Base-by-base conservation (phyloP, 2,797 vertebrate species). In the Semaprochilodus insignis region DNA sequence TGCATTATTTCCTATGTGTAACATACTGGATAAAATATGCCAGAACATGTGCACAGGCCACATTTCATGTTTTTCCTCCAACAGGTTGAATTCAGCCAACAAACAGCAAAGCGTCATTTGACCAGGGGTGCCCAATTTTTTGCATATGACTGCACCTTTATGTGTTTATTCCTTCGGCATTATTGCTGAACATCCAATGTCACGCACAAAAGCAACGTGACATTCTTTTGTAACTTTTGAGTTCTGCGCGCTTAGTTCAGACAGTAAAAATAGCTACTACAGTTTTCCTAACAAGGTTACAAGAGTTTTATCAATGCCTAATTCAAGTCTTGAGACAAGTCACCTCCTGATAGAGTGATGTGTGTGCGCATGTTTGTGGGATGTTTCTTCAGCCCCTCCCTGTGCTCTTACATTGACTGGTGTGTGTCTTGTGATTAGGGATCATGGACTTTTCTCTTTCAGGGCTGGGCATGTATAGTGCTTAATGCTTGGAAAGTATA, bases 341-440 rank as follows among this genome's bases (percentile, higher is more conserved):
- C 17, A 55, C 6, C 16, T n/a, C 67, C 81, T 85, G 69, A 65
- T 72, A 63, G 48, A 70, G 63, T 66, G 34, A 79, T 69, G 63
- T 31, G 7, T 59, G 73, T 74, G 44, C 65, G 63, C 23, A 74
- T 70, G 70, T 19, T 2, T 74, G 78, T 75, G 36, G 36, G 57
- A 51, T 73, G 52, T 63, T 74, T 74, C 62, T 62, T 57, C 52
- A 60, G 14, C 86, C 69, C 27, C 31, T 52, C 23, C 36, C 25
- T 40, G 65, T 74, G 48, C 40, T 85, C 70, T 83, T 78, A 81
- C 83, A 82, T 87, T 84, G 74, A 34, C 83, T 27, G 40, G 66
- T 34, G 21, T 54, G 36, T 73, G 65, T 31, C 88, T 88, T 85
- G 81, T 92, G 90, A 91, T 81, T 55, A 87, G 87, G 74, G 88